Conservation (phyloP, 2,888 invertebrate genomes). For the Lasioglossum leucozonium region DNA sequence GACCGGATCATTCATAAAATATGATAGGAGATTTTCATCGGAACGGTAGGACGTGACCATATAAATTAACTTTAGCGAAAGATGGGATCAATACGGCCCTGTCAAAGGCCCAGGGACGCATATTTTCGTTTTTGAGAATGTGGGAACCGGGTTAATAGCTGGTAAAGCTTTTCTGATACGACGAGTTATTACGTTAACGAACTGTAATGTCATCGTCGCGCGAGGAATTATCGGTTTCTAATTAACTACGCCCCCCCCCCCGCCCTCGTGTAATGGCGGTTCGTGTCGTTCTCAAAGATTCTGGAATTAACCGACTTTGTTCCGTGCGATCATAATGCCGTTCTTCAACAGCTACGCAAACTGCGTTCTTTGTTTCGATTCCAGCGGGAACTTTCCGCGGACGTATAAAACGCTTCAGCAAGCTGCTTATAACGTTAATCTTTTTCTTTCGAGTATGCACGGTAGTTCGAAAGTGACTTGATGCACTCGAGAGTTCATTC, state of each 20-base stretch:
- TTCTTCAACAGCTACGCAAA: neutral
- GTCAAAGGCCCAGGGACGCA: constrained; percentile 6
- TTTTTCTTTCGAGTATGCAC: constrained; percentile 10
- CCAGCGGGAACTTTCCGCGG: constrained; percentile 12
- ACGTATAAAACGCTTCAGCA: neutral
- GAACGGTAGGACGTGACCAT: constrained; percentile 35
- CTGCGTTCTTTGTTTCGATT: neutral
- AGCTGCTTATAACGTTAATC: neutral
- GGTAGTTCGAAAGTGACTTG: neutral
- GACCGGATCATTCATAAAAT: constrained; percentile 50
- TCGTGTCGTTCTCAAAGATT: neutral
- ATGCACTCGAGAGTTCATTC: neutral
- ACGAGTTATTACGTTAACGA: constrained; percentile 33
- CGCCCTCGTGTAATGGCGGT: constrained; percentile 18
- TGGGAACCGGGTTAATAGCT: constrained; percentile 24
- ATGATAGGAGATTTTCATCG: constrained; percentile 45
- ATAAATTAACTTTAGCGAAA: constrained; percentile 61
- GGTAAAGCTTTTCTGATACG: neutral
- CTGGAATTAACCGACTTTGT: neutral
- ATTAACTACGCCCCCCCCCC: constrained; percentile 37
- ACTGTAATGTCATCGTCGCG: constrained; percentile 41
- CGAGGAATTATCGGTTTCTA: constrained; percentile 46
- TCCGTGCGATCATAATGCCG: constrained; percentile 28
- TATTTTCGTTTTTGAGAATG: constrained; percentile 30
- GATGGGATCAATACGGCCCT: constrained; percentile 47